Conservation (phyloP, 37 sponge, comb jelly and placozoan genomes). For the Axinella damicornis region DNA sequence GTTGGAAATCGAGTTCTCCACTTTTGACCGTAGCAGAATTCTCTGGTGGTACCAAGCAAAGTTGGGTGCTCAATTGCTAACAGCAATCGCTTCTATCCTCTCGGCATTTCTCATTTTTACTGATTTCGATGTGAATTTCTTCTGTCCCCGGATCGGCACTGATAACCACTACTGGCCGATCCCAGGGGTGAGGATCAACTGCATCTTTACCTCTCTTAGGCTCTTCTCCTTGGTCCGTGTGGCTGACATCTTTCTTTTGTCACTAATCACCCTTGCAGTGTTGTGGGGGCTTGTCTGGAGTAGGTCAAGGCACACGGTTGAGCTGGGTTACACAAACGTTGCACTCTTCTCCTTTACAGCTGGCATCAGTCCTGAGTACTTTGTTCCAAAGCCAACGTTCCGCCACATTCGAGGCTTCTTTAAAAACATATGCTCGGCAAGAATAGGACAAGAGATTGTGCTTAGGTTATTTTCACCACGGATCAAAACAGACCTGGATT, state of each 20-base stretch:
- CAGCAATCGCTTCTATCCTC: conserved; percentile 25
- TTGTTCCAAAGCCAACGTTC: conserved; percentile 18
- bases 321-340: conserved; percentile 24
- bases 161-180: conserved; percentile 3
- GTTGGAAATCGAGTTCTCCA: conserved; percentile 26
- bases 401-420: background rate
- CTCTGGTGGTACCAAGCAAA: conserved; percentile 37
- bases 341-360: conserved; percentile 50
- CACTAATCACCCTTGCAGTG: background rate
- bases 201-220: conserved; percentile 48
- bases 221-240: conserved; percentile 27
- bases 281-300: conserved; percentile 43
- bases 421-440: background rate
- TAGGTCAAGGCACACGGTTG: conserved; percentile 15
- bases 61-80: conserved; percentile 23
- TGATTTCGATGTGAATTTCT: conserved; percentile 44
- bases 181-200: background rate
- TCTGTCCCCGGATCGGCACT: conserved; percentile 40
- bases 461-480: conserved; percentile 12
- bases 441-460: background rate
- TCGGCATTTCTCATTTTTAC: conserved; percentile 34
- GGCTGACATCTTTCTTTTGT: conserved; percentile 33
- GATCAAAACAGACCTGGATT: conserved; percentile 34
- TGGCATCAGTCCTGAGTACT: conserved; percentile 22
- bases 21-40: conserved; percentile 16